A percentile compares a stretch with the other conserved stretches of the same genome.
These are phyloP conservation scores for Ochotona princeps DNA, from an alignment of 2,113 vertebrate genomes.

Conservation along the genomic window DNA sequence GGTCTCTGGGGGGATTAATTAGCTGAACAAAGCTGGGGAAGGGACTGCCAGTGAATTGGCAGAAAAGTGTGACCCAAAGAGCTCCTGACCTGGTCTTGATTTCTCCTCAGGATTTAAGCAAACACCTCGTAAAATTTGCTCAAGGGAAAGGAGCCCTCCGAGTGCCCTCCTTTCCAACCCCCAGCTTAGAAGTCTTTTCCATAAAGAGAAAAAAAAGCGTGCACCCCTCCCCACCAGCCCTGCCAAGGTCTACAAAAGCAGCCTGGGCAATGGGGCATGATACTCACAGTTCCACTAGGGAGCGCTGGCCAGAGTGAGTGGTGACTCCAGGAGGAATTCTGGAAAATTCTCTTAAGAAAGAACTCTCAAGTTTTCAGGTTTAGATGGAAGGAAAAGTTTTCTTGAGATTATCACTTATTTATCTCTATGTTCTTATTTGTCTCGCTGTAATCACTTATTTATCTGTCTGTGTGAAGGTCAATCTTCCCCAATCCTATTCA, in stretches of 20 bases:
- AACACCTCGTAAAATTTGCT: conserved; percentile 33
- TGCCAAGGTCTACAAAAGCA: not conserved
- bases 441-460: conserved; percentile 65
- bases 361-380: conserved; percentile 36
- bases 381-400: conserved; percentile 66
- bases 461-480: conserved; percentile 70
- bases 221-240: not conserved
- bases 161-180: not conserved
- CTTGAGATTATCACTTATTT: conserved; percentile 67
- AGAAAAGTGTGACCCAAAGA: conserved; percentile 53
- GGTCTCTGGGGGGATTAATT: conserved; percentile 81
- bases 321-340: not conserved
- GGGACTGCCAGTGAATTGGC: conserved; percentile 68
- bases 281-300: not conserved
- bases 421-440: conserved; percentile 55
- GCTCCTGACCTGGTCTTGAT: conserved; percentile 31
- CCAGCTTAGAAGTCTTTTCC: not conserved
- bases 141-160: not conserved
- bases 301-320: not conserved
- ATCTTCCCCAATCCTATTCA: conserved; percentile 64
- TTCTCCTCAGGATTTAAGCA: conserved; percentile 55
- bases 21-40: conserved; percentile 71
- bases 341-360: conserved; percentile 18
- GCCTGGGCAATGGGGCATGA: not conserved
- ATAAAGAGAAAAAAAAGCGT: not conserved